Percentiles rank a stretch among this genome's conserved stretches.
Evolutionary conservation across 2,797 vertebrate genomes (phyloP).

Genomic region (Ciconia nigra): DNA sequence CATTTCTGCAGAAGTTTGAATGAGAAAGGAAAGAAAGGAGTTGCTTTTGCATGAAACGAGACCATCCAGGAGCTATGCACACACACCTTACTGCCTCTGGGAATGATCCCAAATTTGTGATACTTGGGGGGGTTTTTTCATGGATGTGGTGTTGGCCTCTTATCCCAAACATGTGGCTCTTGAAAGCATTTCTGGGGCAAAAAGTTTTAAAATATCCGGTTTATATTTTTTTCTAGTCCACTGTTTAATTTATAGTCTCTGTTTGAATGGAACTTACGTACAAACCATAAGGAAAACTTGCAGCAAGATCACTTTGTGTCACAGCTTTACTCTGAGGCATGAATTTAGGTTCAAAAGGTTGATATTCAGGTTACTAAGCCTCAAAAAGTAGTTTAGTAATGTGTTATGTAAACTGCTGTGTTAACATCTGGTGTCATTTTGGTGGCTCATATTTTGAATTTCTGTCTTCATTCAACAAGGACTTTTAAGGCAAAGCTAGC

Average conservation of each 20-base stretch:
- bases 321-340: neutral
- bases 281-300: neutral
- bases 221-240: neutral
- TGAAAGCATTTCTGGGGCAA: neutral
- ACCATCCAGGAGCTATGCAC: neutral
- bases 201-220: neutral
- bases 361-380: neutral
- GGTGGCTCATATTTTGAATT: neutral
- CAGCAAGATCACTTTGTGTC: neutral
- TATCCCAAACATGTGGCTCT: neutral
- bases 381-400: neutral
- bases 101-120: neutral
- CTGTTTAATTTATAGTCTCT: neutral
- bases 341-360: neutral
- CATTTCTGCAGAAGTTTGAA: neutral
- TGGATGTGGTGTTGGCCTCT: neutral
- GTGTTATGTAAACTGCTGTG: neutral
- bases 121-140: neutral
- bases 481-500: neutral
- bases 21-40: neutral
- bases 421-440: neutral
- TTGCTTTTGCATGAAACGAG: neutral
- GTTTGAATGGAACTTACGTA: neutral
- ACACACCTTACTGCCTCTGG: neutral
- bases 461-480: neutral